A percentile compares a stretch with the other conserved stretches of the same genome.
Evolutionary conservation across 2,888 invertebrate species (phyloP).

Genomic region (Tenthredo mesomela): DNA sequence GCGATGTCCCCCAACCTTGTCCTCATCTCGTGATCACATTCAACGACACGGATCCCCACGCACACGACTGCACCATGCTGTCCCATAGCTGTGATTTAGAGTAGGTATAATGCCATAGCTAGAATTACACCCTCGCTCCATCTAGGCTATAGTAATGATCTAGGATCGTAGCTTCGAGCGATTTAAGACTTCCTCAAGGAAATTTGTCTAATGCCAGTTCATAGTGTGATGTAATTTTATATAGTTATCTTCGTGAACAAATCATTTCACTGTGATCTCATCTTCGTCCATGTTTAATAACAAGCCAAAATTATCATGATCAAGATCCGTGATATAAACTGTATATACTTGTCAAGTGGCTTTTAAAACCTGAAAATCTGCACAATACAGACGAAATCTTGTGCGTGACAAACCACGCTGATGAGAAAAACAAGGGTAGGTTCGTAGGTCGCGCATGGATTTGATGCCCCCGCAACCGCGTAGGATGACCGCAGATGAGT

Average conservation of each 20-base stretch:
- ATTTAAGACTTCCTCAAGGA: conserved; percentile 2
- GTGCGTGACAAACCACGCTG: conserved; percentile 13
- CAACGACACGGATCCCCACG: conserved; percentile 30
- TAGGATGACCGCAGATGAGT: conserved; percentile 71
- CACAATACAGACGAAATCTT: conserved; percentile 14
- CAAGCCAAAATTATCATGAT: background rate
- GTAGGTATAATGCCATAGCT: conserved; percentile 5
- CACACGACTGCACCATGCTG: background rate
- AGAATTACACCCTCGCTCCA: conserved; percentile 12
- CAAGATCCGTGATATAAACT: background rate
- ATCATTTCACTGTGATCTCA: background rate
- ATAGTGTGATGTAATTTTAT: conserved; percentile 7
- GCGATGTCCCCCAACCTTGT: conserved; percentile 22
- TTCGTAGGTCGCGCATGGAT: conserved; percentile 40
- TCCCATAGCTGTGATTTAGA: conserved; percentile 37
- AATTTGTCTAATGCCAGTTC: background rate
- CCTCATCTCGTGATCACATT: conserved; percentile 38
- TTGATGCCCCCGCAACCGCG: conserved; percentile 44
- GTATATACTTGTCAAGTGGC: background rate
- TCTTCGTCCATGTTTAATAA: conserved; percentile 6
- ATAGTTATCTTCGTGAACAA: conserved; percentile 8
- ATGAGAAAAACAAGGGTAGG: conserved; percentile 7
- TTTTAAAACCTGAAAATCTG: conserved; percentile 16
- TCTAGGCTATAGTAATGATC: conserved; percentile 18
- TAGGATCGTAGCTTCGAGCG: background rate